Conservation (phyloP, 2,888 invertebrate species). For the Sinotaia quadrata region DNA sequence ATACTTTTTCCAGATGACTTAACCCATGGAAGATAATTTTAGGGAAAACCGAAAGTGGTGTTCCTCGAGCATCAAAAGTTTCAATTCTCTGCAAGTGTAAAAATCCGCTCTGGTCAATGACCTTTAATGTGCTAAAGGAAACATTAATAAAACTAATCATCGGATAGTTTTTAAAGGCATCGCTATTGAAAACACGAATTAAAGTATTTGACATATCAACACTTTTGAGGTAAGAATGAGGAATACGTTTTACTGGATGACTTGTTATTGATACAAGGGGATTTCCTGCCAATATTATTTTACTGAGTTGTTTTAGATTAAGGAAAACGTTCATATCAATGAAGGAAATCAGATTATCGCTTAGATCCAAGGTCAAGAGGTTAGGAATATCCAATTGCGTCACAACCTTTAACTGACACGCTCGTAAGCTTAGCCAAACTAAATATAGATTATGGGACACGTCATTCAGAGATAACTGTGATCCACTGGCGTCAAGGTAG, state of each 20-base stretch:
- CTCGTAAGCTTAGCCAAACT: background rate
- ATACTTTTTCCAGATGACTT: background rate
- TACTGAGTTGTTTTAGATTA: background rate
- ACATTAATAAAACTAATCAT: background rate
- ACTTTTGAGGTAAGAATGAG: background rate
- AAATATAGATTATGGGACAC: background rate
- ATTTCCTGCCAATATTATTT: background rate
- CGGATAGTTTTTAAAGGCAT: background rate
- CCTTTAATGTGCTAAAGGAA: background rate
- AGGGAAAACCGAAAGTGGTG: background rate
- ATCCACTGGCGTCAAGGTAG: conserved; percentile 4
- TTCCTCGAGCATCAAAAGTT: background rate
- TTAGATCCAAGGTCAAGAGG: conserved; percentile 1
- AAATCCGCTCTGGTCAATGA: background rate
- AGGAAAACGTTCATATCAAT: background rate
- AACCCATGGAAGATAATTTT: background rate
- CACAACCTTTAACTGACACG: background rate
- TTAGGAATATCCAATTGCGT: background rate
- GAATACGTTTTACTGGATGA: background rate
- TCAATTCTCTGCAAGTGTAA: background rate
- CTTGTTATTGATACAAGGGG: background rate
- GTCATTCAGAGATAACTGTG: background rate
- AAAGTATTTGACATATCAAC: background rate
- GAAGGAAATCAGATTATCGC: background rate
- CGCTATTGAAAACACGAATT: background rate